Evolutionary conservation across 2,888 invertebrate species (phyloP).

Genomic region (Protodeltote pygarga): DNA sequence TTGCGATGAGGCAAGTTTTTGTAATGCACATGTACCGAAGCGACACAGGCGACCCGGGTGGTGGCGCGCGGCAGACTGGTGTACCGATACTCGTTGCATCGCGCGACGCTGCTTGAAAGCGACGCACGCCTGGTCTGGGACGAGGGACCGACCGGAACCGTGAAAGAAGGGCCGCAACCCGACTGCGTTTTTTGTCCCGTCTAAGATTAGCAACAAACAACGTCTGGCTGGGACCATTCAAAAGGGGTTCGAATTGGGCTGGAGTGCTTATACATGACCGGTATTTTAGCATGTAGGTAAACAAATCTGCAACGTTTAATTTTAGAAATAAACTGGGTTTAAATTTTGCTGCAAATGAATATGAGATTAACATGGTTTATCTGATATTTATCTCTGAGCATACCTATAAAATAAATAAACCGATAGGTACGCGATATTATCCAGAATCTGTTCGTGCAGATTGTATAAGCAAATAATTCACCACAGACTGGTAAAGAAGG

Average conservation of each 20-base stretch:
- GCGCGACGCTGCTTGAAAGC: conserved; percentile 54
- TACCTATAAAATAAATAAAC: conserved; percentile 24
- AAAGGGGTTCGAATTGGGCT: conserved; percentile 48
- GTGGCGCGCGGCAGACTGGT: conserved; percentile 75
- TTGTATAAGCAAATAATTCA: conserved; percentile 15
- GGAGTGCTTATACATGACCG: conserved; percentile 22
- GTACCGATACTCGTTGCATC: conserved; percentile 43
- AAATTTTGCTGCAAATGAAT: conserved; percentile 15
- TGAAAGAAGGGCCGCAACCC: conserved; percentile 77
- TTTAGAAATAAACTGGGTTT: conserved; percentile 10
- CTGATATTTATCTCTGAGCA: conserved; percentile 16
- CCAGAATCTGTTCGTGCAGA: conserved; percentile 21
- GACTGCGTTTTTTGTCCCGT: conserved; percentile 78
- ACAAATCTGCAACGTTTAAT: conserved; percentile 5
- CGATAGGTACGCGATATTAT: conserved; percentile 23
- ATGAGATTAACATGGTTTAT: conserved; percentile 5
- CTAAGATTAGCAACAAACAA: conserved; percentile 79
- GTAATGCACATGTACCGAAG: conserved; percentile 47
- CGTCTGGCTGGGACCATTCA: conserved; percentile 68
- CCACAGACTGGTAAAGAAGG: not conserved
- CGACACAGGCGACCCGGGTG: conserved; percentile 64
- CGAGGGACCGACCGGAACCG: conserved; percentile 75
- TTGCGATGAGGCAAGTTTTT: conserved; percentile 65
- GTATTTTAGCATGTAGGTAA: conserved; percentile 9
- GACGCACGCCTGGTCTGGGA: conserved; percentile 52